phyloP scores from a whole-genome alignment of 2,888 invertebrate genomes.

The Griposia aprilina region DNA sequence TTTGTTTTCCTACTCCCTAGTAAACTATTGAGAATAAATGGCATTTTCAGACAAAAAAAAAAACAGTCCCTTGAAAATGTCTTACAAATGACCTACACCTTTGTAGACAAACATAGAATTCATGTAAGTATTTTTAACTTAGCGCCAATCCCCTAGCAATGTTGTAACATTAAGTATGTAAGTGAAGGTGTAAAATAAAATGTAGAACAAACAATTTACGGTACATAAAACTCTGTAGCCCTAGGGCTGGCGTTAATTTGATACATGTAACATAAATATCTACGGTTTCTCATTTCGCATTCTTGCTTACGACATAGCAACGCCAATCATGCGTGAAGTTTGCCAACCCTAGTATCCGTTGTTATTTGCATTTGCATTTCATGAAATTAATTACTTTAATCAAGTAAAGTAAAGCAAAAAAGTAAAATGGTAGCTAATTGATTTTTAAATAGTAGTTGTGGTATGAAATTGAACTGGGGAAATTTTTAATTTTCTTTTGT shows the following conservation, averaged over 20 bases:
- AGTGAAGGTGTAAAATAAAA: conserved; percentile 16
- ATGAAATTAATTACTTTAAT: conserved; percentile 62
- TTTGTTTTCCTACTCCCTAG: background rate
- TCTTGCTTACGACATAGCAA: conserved; percentile 59
- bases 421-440: conserved; percentile 49
- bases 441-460: conserved; percentile 56
- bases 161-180: background rate
- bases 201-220: conserved; percentile 11
- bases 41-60: background rate
- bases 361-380: conserved; percentile 63
- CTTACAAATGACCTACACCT: background rate
- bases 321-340: conserved; percentile 61
- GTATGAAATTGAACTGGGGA: conserved; percentile 43
- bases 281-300: conserved; percentile 63
- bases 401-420: conserved; percentile 55
- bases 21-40: background rate
- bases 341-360: conserved; percentile 64
- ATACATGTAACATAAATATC: conserved; percentile 55
- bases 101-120: background rate
- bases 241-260: conserved; percentile 49
- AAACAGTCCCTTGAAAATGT: background rate
- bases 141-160: no score
- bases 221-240: conserved; percentile 1
- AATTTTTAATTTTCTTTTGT: conserved; percentile 15
- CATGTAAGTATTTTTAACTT: background rate